Base-by-base conservation (phyloP, 1,140 invertebrate species). In the Hormaphis cornu region DNA sequence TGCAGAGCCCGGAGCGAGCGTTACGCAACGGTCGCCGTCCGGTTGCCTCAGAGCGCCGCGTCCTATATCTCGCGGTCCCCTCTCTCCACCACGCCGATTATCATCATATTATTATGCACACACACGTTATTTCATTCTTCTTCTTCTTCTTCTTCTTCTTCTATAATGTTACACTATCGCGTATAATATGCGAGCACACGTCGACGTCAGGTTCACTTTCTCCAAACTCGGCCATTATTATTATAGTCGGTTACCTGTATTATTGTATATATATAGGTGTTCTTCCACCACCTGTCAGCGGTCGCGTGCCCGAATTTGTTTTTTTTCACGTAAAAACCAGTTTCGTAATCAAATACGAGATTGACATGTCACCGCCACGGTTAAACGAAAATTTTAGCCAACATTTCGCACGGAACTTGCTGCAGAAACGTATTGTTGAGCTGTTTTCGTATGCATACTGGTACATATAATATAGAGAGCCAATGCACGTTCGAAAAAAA, bases 201-300 rank as follows among this genome's bases (percentile, higher is more conserved):
- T 14, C 37, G 24, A 44, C 40, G 28, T 42, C 58, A 14, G 42
- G 61, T 66, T 66, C 44, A 66, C 61, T 66, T 66, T 66, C 61
- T 66, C 61, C 44, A 50, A 66, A 66, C 44, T 48, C 61, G 44
- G 28, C 18, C 44, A n/a, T 66, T 18, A 66, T 44, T 44, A 66
- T 46, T 33, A 24, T n/a, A 10, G 42, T 14, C 35, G 35, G 14
- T 46, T 46, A 46, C 18, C n/a, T 8, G 4, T 46, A 46, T 46
- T 46, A 46, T 37, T n/a, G 35, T 37, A 37, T 46, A n/a, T n/a
- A n/a, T n/a, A n/a, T n/a, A n/a, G n/a, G n/a, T n/a, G n/a, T n/a
- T 59, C 37, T 7, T 42, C 59, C 26, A 33, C 42, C 61, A 50
- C 28, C 61, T 66, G 42, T 66, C 61, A 10, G 24, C 22, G 44